Evolutionary conservation across 2,888 invertebrate genomes (phyloP), one percentile per base, ranked within the genome.

Genomic region (Hemistola chrysoprasaria): DNA sequence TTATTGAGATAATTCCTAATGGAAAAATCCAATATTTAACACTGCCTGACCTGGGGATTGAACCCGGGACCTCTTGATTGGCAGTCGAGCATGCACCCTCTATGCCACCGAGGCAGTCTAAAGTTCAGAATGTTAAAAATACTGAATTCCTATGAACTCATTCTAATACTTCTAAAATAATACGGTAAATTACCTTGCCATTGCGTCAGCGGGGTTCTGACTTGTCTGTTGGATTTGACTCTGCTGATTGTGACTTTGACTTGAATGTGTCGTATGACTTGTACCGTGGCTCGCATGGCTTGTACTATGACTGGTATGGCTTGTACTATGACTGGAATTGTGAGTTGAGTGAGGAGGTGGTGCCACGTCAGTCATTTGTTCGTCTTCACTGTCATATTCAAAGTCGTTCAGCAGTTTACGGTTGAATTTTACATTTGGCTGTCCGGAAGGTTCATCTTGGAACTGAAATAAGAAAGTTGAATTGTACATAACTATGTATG

Each of bases 371-470:
- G 63, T 56, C 1, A 66, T 65, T 0, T 94, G 93, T n/a, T 97
- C 97, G 38, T 97, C 97, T 50, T 97, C 97, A 58, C 97, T 97
- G 39, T 95, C 97, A 71, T 97, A 97, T 78, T 97, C 97, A 77
- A 96, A 97, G 79, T 97, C 85, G 8, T 89, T 90, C 11, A 97
- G 83, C 8, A 97, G 81, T 70, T 97, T 96, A 66, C 95, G 92
- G 72, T 95, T 95, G 75, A 95, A 95, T 71, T 95, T 95, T 2
- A 94, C 91, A 1, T 86, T 72, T 0, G 77, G 69, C 22, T 73
- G 63, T 7, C 78, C 66, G 0, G 79, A 76, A 0, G 80, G 68
- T 34, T 84, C 77, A 28, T 86, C 86, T 68, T 87, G 86, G 49
- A 85, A 86, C 79, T 85, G 62, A 16, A 44, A 55, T 10, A 32